Conservation (phyloP, 2,888 invertebrate genomes). For the Seira musarum region DNA sequence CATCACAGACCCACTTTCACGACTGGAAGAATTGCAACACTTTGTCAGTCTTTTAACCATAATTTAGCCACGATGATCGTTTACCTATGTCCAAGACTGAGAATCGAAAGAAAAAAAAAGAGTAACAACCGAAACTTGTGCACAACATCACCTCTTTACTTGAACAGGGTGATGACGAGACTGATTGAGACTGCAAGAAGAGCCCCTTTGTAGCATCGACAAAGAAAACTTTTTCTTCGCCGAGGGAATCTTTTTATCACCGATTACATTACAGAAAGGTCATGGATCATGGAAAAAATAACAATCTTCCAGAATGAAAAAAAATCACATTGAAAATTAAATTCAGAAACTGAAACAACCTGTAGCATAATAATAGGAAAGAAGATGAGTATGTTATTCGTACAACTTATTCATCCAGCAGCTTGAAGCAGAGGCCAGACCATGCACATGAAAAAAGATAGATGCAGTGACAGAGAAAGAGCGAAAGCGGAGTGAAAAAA, state of each 20-base stretch:
- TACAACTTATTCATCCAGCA: too few relatives aligned
- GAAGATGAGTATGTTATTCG: neutral
- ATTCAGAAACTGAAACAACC: slow-evolving; percentile 65
- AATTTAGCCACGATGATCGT: neutral
- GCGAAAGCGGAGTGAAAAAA: slow-evolving; percentile 27
- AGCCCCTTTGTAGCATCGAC: neutral
- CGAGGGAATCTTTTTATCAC: neutral
- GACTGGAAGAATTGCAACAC: neutral
- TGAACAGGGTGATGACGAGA: slow-evolving; percentile 1
- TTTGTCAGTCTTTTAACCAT: neutral
- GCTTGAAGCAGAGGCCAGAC: too few relatives aligned
- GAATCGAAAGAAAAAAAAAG: neutral
- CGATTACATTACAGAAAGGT: slow-evolving; percentile 40
- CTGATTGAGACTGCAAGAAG: neutral
- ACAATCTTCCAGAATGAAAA: neutral
- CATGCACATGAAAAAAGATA: slow-evolving; percentile 8
- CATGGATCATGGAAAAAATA: slow-evolving; percentile 37
- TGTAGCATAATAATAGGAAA: slow-evolving; percentile 65
- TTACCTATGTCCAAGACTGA: neutral
- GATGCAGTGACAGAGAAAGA: slow-evolving; percentile 28
- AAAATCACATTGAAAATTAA: neutral
- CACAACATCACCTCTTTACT: too few relatives aligned
- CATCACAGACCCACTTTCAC: slow-evolving; percentile 6
- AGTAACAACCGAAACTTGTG: too few relatives aligned
- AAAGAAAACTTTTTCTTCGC: neutral